A percentile compares a stretch with the other conserved stretches of the same genome.
phyloP scores from a whole-genome alignment of 30 jellyfish, hydroid and myxozoan genomes.

The Clytia hemisphaerica region DNA sequence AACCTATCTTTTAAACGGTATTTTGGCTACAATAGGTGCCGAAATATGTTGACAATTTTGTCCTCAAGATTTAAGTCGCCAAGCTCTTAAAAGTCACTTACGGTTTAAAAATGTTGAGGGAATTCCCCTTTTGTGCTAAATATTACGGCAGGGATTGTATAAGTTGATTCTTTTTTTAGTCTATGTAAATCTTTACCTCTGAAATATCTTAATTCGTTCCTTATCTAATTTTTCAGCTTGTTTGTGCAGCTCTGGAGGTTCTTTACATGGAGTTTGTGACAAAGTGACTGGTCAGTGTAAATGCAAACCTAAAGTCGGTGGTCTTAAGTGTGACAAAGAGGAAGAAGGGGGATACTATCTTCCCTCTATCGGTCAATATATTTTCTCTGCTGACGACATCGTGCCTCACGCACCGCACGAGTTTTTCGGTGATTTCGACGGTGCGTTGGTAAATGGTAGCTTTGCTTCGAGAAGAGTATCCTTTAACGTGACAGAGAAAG shows the following conservation, averaged over 20 bases:
- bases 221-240: slow-evolving; percentile 44
- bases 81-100: too few relatives aligned
- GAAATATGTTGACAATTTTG: too few relatives aligned
- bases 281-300: slow-evolving; percentile 71
- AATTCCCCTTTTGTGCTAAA: too few relatives aligned
- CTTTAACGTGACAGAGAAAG: neutral
- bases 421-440: slow-evolving; percentile 3
- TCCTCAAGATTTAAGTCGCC: too few relatives aligned
- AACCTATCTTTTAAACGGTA: too few relatives aligned
- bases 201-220: neutral
- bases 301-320: slow-evolving; percentile 49
- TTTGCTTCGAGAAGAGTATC: slow-evolving; percentile 11
- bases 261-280: slow-evolving; percentile 45
- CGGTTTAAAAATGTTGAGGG: too few relatives aligned
- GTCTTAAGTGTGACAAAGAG: slow-evolving; percentile 52
- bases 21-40: too few relatives aligned
- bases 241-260: slow-evolving; percentile 72
- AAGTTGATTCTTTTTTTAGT: neutral
- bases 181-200: neutral
- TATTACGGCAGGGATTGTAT: too few relatives aligned
- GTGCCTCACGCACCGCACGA: slow-evolving; percentile 13
- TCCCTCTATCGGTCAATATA: slow-evolving; percentile 22
- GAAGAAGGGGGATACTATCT: slow-evolving; percentile 21
- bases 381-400: slow-evolving; percentile 9
- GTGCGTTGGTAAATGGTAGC: slow-evolving; percentile 33